Percentiles rank a stretch among this genome's conserved stretches.
These are phyloP conservation scores for Cetonia aurata DNA, from an alignment of 2,888 invertebrate species.

Conservation along the genomic window DNA sequence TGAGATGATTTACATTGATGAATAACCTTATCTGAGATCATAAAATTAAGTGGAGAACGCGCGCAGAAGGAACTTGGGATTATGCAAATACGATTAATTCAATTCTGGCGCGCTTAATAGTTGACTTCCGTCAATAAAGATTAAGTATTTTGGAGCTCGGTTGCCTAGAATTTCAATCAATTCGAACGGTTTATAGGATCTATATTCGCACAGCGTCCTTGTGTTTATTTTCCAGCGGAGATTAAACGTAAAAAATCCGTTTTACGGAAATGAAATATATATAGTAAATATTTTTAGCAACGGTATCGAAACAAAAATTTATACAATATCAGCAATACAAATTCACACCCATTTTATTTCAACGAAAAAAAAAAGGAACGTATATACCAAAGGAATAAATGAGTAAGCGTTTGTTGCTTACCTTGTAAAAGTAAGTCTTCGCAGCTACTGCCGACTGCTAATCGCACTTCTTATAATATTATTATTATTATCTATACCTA, in stretches of 20 bases:
- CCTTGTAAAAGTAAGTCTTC: constrained; percentile 46
- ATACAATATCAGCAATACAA: too few relatives aligned
- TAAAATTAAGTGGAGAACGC: too few relatives aligned
- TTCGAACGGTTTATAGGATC: not conserved
- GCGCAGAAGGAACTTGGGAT: too few relatives aligned
- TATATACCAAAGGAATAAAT: constrained; percentile 12
- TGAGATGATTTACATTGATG: too few relatives aligned
- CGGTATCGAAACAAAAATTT: constrained; percentile 3
- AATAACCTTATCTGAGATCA: too few relatives aligned
- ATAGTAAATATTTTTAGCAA: constrained; percentile 13
- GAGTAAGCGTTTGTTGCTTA: constrained; percentile 47
- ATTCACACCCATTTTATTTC: constrained; percentile 41
- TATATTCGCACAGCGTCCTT: not conserved
- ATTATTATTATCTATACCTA: too few relatives aligned
- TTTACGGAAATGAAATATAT: not conserved
- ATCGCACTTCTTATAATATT: too few relatives aligned
- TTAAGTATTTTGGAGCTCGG: too few relatives aligned
- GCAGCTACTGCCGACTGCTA: not conserved
- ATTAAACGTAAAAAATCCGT: too few relatives aligned
- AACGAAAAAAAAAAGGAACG: constrained; percentile 43
- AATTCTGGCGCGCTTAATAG: too few relatives aligned
- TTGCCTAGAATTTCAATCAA: constrained; percentile 5
- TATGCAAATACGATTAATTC: too few relatives aligned
- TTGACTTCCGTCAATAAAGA: constrained; percentile 27
- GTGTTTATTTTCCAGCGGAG: not conserved